phyloP scores from a whole-genome alignment of 2,113 vertebrate species.

The Cercopithecus mona region DNA sequence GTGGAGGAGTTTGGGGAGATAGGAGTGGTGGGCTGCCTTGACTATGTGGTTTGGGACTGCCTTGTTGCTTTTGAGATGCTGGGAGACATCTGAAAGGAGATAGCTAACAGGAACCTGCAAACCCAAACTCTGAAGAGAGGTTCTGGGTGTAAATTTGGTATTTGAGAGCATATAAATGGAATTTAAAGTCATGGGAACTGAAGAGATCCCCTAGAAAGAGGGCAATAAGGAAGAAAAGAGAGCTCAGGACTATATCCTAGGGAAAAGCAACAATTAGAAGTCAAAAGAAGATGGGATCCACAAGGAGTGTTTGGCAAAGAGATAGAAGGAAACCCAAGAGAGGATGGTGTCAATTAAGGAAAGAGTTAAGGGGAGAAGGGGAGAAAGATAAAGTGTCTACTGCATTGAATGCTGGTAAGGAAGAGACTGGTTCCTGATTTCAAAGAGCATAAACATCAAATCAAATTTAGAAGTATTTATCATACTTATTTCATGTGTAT shows the following conservation, averaged over 20 bases:
- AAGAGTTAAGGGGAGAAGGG: neutral
- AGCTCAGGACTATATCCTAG: neutral
- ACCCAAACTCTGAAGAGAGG: neutral
- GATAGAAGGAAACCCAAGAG: neutral
- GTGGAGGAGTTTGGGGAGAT: neutral
- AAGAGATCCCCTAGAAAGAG: neutral
- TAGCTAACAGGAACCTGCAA: neutral
- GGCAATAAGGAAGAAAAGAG: neutral
- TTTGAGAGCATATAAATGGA: neutral
- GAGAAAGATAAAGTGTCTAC: neutral
- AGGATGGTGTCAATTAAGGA: neutral
- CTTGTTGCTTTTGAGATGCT: neutral
- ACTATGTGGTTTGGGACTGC: neutral
- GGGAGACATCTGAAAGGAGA: neutral
- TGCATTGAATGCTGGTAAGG: neutral
- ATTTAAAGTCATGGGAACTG: neutral
- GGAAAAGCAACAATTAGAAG: neutral
- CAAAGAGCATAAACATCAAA: neutral
- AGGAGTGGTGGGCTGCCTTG: fast-evolving
- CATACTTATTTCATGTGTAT: neutral
- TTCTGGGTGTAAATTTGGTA: neutral
- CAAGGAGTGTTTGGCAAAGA: neutral
- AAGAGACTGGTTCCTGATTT: neutral
- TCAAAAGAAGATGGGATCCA: neutral
- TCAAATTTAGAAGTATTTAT: neutral